Evolutionary conservation across 2,113 vertebrate species (phyloP).

Genomic region (Chunga burmeisteri): DNA sequence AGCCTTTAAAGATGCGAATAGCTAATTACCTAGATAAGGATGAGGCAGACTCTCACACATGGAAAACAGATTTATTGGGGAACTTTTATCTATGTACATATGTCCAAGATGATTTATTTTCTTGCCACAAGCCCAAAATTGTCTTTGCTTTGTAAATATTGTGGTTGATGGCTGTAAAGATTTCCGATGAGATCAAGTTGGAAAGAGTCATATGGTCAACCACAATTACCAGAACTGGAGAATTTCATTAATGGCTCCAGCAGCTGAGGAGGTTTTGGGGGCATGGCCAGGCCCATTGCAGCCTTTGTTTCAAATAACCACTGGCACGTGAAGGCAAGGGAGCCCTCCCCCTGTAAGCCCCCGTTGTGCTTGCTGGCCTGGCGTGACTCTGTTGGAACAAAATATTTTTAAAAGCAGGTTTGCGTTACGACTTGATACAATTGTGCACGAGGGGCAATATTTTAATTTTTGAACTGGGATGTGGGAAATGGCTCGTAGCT

Average conservation of each 20-base stretch:
- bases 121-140: background rate
- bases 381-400: background rate
- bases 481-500: background rate
- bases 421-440: background rate
- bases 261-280: background rate
- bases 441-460: background rate
- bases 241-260: background rate
- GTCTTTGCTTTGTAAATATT: slow-evolving; percentile 34
- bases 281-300: background rate
- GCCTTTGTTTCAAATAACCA: background rate
- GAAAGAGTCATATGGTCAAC: background rate
- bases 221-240: background rate
- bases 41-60: background rate
- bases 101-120: slow-evolving; percentile 33
- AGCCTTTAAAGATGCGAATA: background rate
- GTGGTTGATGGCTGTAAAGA: slow-evolving; percentile 18
- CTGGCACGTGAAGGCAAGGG: background rate
- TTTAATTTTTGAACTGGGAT: background rate
- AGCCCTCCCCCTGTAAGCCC: background rate
- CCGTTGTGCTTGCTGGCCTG: background rate
- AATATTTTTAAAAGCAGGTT: background rate
- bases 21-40: slow-evolving; percentile 37
- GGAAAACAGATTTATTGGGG: slow-evolving; percentile 43
- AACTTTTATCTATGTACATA: slow-evolving; percentile 4
- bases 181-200: background rate